These are phyloP conservation scores for Nasonia vitripennis DNA, from an alignment of 1,140 invertebrate species.

Conservation along the genomic window DNA sequence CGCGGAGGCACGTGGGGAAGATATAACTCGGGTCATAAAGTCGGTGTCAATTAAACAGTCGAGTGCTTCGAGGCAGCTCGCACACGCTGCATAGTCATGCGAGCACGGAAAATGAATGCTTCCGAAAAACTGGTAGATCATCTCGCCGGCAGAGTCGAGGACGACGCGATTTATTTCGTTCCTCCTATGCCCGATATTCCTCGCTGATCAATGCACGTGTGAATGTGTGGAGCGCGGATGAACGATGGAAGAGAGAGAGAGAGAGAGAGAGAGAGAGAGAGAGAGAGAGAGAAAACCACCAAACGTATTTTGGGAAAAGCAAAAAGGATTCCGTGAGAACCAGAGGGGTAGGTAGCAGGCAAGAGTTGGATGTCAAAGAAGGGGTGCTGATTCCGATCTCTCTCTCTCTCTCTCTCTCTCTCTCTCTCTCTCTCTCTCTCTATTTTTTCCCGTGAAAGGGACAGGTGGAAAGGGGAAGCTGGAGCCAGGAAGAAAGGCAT, in stretches of 20 bases:
- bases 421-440: background rate
- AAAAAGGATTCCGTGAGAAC: slow-evolving; percentile 72
- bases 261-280: background rate
- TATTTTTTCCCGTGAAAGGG: slow-evolving; percentile 23
- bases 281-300: slow-evolving; percentile 18
- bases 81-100: too few relatives aligned
- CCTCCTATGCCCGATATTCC: background rate
- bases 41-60: too few relatives aligned
- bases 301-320: slow-evolving; percentile 62
- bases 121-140: too few relatives aligned
- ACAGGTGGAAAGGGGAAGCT: slow-evolving; percentile 15
- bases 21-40: too few relatives aligned
- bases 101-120: too few relatives aligned
- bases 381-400: slow-evolving; percentile 40
- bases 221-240: background rate
- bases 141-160: too few relatives aligned
- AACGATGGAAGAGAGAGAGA: background rate
- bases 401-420: slow-evolving; percentile 18
- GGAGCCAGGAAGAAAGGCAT: background rate
- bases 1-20: too few relatives aligned
- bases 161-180: background rate
- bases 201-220: background rate
- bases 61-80: too few relatives aligned
- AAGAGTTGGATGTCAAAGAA: slow-evolving; percentile 68
- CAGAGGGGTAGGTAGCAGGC: slow-evolving; percentile 54